phyloP scores from a whole-genome alignment of 1,140 invertebrate species.

The Sarcophaga peregrina region DNA sequence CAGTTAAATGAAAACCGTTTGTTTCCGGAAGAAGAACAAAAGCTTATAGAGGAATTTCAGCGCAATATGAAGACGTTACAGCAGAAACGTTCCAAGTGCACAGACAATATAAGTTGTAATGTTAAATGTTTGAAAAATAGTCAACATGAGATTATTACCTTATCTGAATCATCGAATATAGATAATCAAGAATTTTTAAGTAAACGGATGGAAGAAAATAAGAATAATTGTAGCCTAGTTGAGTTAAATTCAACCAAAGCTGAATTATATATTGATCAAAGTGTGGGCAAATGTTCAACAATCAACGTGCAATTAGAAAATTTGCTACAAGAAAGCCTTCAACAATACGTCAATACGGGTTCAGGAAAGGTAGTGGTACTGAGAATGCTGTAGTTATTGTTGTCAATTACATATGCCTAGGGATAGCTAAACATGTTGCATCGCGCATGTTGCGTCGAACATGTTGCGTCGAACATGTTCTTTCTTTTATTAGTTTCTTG shows the following conservation, averaged over 20 bases:
- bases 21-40: constrained; percentile 49
- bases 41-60: constrained; percentile 48
- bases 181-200: not conserved
- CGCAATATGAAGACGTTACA: constrained; percentile 50
- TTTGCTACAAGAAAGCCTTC: constrained; percentile 44
- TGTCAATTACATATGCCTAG: no score
- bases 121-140: constrained; percentile 26
- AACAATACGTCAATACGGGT: no score
- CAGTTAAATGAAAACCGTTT: constrained; percentile 52
- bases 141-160: not conserved
- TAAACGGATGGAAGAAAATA: not conserved
- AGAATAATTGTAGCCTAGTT: not conserved
- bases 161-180: not conserved
- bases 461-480: no score
- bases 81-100: constrained; percentile 46
- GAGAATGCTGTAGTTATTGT: no score
- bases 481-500: no score
- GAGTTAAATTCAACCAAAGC: not conserved
- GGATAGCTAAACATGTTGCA: no score
- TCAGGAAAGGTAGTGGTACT: no score
- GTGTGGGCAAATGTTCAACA: constrained; percentile 52
- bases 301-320: constrained; percentile 55
- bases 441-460: no score
- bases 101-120: constrained; percentile 7
- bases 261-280: constrained; percentile 50